Evolutionary conservation across 1,140 invertebrate genomes (phyloP), one percentile per base, ranked within the genome.

Genomic region (Ruditapes philippinarum): DNA sequence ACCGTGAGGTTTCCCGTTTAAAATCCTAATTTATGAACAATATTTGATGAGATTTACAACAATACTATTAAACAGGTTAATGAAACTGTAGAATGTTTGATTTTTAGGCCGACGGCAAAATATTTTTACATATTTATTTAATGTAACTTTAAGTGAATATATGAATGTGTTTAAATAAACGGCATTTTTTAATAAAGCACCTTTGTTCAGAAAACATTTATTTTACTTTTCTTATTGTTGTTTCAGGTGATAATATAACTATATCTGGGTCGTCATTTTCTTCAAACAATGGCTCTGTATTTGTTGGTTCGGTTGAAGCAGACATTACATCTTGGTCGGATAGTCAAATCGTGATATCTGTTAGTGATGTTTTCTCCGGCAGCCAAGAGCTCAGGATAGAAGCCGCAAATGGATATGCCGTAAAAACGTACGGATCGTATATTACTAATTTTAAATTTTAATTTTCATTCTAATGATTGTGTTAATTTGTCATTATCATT

Each of bases 241-340:
- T 62, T 42, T 0, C 76, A 88, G 85, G 85, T 25, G 74, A 19
- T 22, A 88, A 73, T 25, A 19, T 88, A 4, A 88, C 74, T 36
- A 70, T 88, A 5, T 25, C 60, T 49, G 85, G 85, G 11, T 49
- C 54, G 14, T 45, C 51, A 4, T 88, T 88, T 38, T 54, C 70
- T 9, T 12, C 38, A 0, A 80, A 5, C 38, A 25, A 31, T 40
- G 76, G 85, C 2, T 28, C 38, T 19, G 76, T 88, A 22, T 80
- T 60, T 38, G 19, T 88, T 17, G 85, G 51, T 2, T 22, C 17
- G 14, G 31, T 45, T 0, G 0, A 79, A 22, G 76, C 73, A 1
- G 51, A 19, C 9, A 60, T 88, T 1, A 36, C 31, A 11, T 88
- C 76, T 4, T 88, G 85, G 85, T 5, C 57, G 36, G 76, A 88